Conservation (phyloP, 2,797 vertebrate genomes). For the Anas acuta region DNA sequence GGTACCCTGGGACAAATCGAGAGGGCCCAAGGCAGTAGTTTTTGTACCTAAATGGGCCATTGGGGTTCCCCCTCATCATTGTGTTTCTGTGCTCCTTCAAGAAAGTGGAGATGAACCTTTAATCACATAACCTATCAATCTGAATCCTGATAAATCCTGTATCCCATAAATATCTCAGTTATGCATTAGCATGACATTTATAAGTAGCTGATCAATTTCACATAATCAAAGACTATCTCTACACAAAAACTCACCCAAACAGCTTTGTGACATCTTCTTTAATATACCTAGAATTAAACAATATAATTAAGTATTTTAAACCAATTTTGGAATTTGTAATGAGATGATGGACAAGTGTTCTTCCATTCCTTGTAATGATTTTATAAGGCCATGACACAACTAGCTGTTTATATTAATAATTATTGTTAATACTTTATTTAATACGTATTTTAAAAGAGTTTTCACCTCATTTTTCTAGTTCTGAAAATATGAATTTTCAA, state of each 20-base stretch:
- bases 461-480: background rate
- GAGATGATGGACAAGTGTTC: background rate
- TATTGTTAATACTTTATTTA: background rate
- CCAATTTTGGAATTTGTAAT: background rate
- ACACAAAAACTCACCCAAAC: background rate
- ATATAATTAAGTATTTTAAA: background rate
- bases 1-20: too few relatives aligned
- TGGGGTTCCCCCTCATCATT: background rate
- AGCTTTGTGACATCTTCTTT: background rate
- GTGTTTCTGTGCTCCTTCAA: background rate
- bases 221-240: background rate
- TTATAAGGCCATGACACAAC: background rate
- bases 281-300: background rate
- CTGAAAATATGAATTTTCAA: too few relatives aligned
- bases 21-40: too few relatives aligned
- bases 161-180: background rate
- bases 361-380: background rate
- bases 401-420: background rate
- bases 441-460: background rate
- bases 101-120: background rate
- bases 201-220: background rate
- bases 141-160: background rate
- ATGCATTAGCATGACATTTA: background rate
- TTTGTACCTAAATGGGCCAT: too few relatives aligned
- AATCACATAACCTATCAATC: too few relatives aligned